Evolutionary conservation across 1,140 invertebrate genomes (phyloP), one percentile per base, ranked within the genome.

Genomic region (Hylaeus anthracinus): DNA sequence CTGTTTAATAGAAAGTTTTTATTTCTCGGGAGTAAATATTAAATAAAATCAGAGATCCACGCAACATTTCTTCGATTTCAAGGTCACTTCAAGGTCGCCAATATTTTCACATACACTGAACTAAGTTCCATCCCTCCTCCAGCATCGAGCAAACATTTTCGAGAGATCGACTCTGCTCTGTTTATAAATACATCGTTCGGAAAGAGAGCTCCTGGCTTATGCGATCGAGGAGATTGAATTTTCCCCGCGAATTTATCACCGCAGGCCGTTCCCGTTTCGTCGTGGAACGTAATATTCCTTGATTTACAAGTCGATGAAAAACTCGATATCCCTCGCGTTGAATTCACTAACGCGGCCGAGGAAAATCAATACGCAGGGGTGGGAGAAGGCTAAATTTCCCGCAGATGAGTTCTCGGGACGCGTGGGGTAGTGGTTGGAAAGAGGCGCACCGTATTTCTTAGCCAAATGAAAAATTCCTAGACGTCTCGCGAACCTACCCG

Each of bases 231-330:
- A 26, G 45, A 71, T 78, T 53, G 67, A 53, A 78, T 71, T 60
- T 78, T 78, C n/a, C 9, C 6, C 12, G 41, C 12, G 45, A 72
- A 79, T 79, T 64, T 72, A 64, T 79, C 48, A 64, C 37, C 45
- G n/a, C 43, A 1, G 10, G n/a, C 39, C n/a, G 14, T 26, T 26
- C 26, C 26, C 41, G 26, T 70, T n/a, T 56, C 39, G 51, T 78
- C 56, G 66, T 45, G 45, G 26, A 63, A 63, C 43, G 67, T 72
- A 64, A 64, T 55, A 53, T 64, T 61, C 60, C 60, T 72, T 64
- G 69, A 64, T 72, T 79, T 72, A 72, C 60, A 72, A 64, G 70
- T 48, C 45, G 60, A 72, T 79, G 58, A 72, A 45, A 63, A 72
- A 72, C 67, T 63, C 76, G 58, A 71, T 78, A 61, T 61, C 48